These are phyloP conservation scores for Ardeotis arabs DNA, from an alignment of 2,113 vertebrate genomes.

Conservation along the genomic window DNA sequence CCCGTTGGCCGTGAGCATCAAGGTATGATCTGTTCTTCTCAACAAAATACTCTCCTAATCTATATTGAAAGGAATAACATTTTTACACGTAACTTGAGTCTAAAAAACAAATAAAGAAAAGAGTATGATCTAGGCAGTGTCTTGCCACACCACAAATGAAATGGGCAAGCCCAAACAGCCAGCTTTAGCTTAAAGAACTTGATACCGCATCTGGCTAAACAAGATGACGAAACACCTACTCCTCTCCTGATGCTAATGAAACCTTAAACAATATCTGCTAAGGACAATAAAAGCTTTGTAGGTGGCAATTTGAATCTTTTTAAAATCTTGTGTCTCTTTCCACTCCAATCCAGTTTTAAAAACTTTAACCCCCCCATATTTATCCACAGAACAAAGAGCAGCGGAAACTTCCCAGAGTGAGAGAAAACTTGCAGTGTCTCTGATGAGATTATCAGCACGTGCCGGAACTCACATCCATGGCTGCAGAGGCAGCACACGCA, in stretches of 20 bases:
- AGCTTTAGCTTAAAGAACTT: background rate
- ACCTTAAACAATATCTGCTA: background rate
- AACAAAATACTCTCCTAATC: background rate
- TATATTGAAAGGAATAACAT: background rate
- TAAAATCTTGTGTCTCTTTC: background rate
- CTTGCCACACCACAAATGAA: background rate
- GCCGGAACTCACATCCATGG: background rate
- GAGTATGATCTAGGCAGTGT: background rate
- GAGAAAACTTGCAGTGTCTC: background rate
- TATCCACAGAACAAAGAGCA: background rate
- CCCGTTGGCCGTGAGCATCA: background rate
- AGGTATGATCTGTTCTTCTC: background rate
- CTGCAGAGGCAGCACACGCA: background rate
- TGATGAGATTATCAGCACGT: background rate
- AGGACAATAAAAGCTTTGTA: background rate
- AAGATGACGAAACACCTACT: background rate
- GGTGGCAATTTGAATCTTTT: background rate
- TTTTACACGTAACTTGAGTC: background rate
- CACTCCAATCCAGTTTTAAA: background rate
- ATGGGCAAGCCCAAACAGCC: background rate
- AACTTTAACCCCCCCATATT: background rate
- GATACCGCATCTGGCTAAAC: background rate
- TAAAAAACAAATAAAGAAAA: background rate
- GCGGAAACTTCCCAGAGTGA: background rate
- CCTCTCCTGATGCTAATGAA: background rate